These are phyloP conservation scores for Polypedilum pembai DNA, from an alignment of 1,140 invertebrate species.

Conservation along the genomic window DNA sequence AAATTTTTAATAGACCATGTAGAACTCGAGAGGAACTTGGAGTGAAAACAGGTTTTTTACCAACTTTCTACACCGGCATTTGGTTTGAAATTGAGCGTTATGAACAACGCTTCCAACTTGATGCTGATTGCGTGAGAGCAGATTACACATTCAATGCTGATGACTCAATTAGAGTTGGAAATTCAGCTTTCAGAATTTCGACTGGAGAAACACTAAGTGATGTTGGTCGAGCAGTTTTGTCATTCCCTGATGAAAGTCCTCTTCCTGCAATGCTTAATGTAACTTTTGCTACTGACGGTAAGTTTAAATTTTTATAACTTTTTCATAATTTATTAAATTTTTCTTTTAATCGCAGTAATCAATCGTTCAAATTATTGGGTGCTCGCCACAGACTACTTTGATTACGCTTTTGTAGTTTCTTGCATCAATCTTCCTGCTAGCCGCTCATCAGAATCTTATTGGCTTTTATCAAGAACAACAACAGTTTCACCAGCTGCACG, in stretches of 20 bases:
- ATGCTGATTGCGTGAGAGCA: neutral
- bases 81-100: neutral
- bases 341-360: neutral
- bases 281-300: neutral
- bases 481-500: neutral
- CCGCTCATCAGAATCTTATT: neutral
- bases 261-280: neutral
- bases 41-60: no score
- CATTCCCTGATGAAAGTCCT: neutral
- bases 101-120: neutral
- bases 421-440: neutral
- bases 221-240: neutral
- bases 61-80: neutral
- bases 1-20: no score
- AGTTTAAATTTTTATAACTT: neutral
- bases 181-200: neutral
- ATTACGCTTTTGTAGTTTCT: neutral
- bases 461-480: neutral
- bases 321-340: neutral
- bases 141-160: neutral
- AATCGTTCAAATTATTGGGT: constrained; percentile 25
- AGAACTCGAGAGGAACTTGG: no score
- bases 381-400: neutral
- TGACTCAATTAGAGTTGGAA: neutral
- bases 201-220: no score